Evolutionary conservation across 2,113 vertebrate genomes (phyloP), one percentile per base, ranked within the genome.

Genomic region (Circaetus gallicus): DNA sequence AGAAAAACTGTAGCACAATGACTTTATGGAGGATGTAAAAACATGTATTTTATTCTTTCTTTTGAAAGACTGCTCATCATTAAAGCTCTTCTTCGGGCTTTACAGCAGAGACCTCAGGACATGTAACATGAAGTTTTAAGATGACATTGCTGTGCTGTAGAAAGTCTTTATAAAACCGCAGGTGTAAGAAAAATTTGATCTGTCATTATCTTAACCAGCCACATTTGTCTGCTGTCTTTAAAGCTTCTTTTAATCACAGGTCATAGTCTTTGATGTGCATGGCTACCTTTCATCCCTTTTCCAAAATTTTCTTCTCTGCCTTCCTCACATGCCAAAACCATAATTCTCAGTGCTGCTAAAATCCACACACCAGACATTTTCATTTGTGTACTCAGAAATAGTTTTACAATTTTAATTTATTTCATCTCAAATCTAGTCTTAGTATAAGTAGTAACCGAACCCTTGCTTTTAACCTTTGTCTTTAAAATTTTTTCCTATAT

Each of bases 221-320:
- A 94, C 89, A 96, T 97, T 92, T 96, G 82, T 92, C 90, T 92
- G 86, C 47, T 74, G 21, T 29, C 82, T 96, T 97, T 96, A 97
- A 96, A 97, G 58, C 65, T 94, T 86, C 88, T 94, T 97, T 96
- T 96, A 97, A 91, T 97, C 96, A 95, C 62, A 95, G 77, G 86
- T 88, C 77, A 78, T 76, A 69, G 72, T 61, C 73, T 97, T 96
- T 96, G 91, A 97, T 96, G 77, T 91, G 70, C 62, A 55, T 63
- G 70, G 83, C 9, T 95, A 71, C 40, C 82, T 97, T 94, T 94
- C 82, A 96, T 95, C 45, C 87, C 36, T 87, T 69, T 84, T 93
- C 89, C 91, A 92, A 95, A 95, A 85, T 80, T 94, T 31, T 83
- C 40, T 94, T 74, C 71, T 96, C 77, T 97, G 40, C 6, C 59